Evolutionary conservation across 1,140 invertebrate genomes (phyloP).

Genomic region (Neelides sp.): DNA sequence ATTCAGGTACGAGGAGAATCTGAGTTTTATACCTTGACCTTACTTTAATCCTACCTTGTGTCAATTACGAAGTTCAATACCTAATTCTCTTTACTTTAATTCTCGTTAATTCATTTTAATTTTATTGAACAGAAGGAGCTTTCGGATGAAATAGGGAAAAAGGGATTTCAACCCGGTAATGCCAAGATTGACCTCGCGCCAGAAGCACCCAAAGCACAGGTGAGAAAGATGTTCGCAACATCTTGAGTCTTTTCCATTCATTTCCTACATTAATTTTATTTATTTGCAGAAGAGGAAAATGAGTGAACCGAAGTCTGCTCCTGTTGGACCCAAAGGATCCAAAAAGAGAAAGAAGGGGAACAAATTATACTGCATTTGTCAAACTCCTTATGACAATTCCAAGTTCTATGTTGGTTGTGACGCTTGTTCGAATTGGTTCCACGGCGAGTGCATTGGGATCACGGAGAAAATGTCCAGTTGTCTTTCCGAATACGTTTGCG

Average conservation of each 20-base stretch:
- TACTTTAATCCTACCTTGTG: too few species aligned
- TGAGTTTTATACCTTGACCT: background rate
- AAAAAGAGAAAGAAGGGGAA: constrained; percentile 43
- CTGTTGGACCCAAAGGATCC: constrained; percentile 14
- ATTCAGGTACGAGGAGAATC: constrained; percentile 68
- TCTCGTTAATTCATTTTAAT: too few species aligned
- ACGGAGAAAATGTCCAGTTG: constrained; percentile 83
- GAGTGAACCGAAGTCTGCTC: constrained; percentile 31
- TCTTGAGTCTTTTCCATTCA: too few species aligned
- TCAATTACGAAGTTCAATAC: too few species aligned
- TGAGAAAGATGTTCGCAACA: too few species aligned
- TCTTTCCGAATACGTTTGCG: constrained; percentile 78
- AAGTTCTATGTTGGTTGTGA: constrained; percentile 97
- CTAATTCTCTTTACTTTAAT: too few species aligned
- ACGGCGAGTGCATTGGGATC: constrained; percentile 89
- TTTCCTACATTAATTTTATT: constrained; percentile 1
- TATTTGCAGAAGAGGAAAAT: constrained; percentile 15
- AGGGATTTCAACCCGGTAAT: too few species aligned
- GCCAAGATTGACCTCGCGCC: too few species aligned
- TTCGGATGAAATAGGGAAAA: constrained; percentile 38
- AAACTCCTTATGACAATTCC: constrained; percentile 86
- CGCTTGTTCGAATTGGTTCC: constrained; percentile 95
- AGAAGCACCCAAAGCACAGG: too few species aligned
- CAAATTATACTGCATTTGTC: constrained; percentile 83
- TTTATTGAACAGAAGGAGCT: constrained; percentile 61